A percentile compares a stretch with the other conserved stretches of the same genome.
Conservation (phyloP, 2,888 invertebrate species). For the Hypomecis atomaria region DNA sequence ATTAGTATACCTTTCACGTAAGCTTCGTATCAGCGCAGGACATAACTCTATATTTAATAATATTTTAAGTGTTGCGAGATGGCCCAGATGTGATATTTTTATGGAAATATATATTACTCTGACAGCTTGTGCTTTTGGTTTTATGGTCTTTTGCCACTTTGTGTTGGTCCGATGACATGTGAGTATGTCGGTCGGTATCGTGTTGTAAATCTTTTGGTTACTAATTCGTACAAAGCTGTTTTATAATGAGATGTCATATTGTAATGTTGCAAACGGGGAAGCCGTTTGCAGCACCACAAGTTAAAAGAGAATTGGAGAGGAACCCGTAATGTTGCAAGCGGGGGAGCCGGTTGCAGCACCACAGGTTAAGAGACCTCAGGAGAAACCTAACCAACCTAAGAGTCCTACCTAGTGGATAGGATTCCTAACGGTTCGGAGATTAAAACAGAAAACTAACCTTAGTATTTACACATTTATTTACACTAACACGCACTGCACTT, state of each 20-base stretch:
- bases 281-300: too few relatives aligned
- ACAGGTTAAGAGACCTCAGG: too few relatives aligned
- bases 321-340: too few relatives aligned
- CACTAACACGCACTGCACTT: too few relatives aligned
- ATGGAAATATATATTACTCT: slow-evolving; percentile 70
- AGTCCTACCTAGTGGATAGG: too few relatives aligned
- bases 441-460: too few relatives aligned
- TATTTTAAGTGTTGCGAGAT: slow-evolving; percentile 67
- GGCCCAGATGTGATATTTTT: slow-evolving; percentile 70
- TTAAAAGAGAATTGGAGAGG: too few relatives aligned
- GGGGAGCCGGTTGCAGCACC: too few relatives aligned
- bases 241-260: slow-evolving; percentile 15
- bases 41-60: slow-evolving; percentile 73
- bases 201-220: slow-evolving; percentile 33
- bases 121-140: slow-evolving; percentile 61
- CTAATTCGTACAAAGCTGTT: slow-evolving; percentile 15
- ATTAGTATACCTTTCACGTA: slow-evolving; percentile 79
- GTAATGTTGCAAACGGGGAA: too few relatives aligned
- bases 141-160: slow-evolving; percentile 72
- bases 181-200: slow-evolving; percentile 41
- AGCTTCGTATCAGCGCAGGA: slow-evolving; percentile 65
- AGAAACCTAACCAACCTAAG: too few relatives aligned
- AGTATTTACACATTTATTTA: too few relatives aligned
- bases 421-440: too few relatives aligned
- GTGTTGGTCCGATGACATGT: slow-evolving; percentile 52